Evolutionary conservation across 2,113 vertebrate genomes (phyloP), one percentile per base, ranked within the genome.

Genomic region (Tamias sibiricus): DNA sequence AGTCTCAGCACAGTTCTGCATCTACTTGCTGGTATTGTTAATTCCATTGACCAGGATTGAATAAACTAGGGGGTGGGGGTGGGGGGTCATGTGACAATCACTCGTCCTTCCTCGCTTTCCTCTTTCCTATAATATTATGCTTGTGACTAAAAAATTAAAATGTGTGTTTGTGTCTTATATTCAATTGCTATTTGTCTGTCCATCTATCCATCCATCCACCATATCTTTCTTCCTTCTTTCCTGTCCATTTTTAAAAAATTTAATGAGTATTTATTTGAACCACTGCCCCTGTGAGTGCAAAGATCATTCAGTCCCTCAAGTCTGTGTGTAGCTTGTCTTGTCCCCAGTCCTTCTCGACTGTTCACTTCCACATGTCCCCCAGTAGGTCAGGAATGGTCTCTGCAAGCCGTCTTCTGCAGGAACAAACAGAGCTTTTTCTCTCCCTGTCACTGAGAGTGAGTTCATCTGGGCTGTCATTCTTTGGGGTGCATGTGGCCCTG

Each of bases 321-420:
- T 66, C 44, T 32, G 12, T 20, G 32, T 32, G 26, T 22, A 3
- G 77, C 0, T 49, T 8, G 9, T 9, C 42, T 32, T n/a, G 8
- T 72, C 37, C 20, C 16, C 24, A 72, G 37, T 2, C 9, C 76
- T 66, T 52, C 11, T 69, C 32, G 44, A 10, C 40, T 9, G 6
- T 8, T 74, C 32, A 28, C n/a, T n/a, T 62, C 22, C 30, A 0
- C 7, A 6, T 30, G 44, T 86, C 59, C 6, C 32, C 28, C 35
- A 0, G 12, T 1, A n/a, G 82, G 24, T 47, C 76, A 64, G 71
- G 54, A 40, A 16, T 0, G 26, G 35, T 28, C 11, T 12, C 6
- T 26, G 54, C 0, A 9, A 30, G 28, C n/a, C 0, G 0, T n/a
- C 57, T 40, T 35, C 17, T 2, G 28, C 20, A 14, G 75, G 0